Conservation (phyloP, 2,113 vertebrate species). For the Budorcas taxicolor region DNA sequence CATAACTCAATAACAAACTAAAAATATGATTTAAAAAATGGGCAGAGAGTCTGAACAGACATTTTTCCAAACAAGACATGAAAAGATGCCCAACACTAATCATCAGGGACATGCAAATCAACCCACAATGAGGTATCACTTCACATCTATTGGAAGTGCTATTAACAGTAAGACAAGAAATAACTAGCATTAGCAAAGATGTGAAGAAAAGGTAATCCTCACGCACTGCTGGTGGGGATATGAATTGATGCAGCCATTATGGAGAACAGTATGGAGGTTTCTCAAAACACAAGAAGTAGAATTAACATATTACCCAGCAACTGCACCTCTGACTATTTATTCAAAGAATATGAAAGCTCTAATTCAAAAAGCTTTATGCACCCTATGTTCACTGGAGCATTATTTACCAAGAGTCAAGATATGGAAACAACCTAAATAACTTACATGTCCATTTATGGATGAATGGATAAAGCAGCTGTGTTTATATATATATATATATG, state of each 20-base stretch:
- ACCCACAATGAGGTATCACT: not conserved
- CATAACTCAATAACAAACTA: not conserved
- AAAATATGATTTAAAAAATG: not conserved
- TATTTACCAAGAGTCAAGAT: not conserved
- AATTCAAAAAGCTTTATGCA: not conserved
- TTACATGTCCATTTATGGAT: not conserved
- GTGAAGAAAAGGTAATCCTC: not conserved
- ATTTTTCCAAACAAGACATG: not conserved
- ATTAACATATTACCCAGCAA: not conserved
- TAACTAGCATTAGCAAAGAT: not conserved
- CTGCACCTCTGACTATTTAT: not conserved
- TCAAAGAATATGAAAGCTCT: not conserved
- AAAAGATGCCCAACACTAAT: not conserved
- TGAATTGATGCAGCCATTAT: not conserved
- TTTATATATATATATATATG: not conserved
- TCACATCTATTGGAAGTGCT: not conserved
- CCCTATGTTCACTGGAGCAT: not conserved
- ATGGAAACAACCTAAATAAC: not conserved
- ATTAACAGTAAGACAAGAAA: not conserved
- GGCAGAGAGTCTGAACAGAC: not conserved
- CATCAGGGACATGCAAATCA: not conserved
- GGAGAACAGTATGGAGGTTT: not conserved
- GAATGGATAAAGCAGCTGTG: not conserved
- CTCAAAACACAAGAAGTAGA: not conserved
- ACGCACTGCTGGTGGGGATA: not conserved